Conservation (phyloP, 2,113 vertebrate genomes). For the Tautogolabrus adspersus region DNA sequence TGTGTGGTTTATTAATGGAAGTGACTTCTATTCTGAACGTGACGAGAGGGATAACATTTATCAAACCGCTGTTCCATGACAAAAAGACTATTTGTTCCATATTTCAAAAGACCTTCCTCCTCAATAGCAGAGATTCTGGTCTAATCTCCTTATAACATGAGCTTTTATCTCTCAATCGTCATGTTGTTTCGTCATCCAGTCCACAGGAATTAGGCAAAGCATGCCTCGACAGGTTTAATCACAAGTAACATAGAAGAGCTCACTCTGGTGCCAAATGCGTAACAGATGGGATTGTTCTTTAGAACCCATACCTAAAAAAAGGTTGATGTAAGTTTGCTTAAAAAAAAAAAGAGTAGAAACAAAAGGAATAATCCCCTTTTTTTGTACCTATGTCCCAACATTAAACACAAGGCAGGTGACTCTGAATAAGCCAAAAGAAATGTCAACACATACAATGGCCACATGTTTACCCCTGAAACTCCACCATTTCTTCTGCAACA, state of each 20-base stretch:
- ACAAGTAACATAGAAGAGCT: not conserved
- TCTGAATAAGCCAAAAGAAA: conserved; percentile 12
- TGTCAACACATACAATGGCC: conserved; percentile 14
- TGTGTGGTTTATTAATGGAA: not conserved
- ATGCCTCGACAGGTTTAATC: conserved; percentile 52
- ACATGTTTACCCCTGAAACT: conserved; percentile 34
- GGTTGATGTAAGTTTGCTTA: not conserved
- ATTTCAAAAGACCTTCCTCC: not conserved
- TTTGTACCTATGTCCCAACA: not conserved
- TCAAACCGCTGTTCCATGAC: not conserved
- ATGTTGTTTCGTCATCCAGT: conserved; percentile 2
- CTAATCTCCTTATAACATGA: not conserved
- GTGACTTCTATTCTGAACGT: not conserved
- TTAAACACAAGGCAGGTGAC: conserved; percentile 4
- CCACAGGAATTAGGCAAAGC: conserved; percentile 29
- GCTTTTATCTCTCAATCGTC: conserved; percentile 29
- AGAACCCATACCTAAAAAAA: not conserved
- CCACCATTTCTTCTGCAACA: not conserved
- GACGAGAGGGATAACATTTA: not conserved
- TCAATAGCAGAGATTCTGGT: not conserved
- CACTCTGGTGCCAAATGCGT: not conserved
- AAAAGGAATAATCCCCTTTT: not conserved
- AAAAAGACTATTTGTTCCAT: not conserved
- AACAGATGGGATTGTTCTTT: not conserved
- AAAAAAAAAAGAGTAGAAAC: not conserved